These are phyloP conservation scores for Lamprotornis superbus DNA, from an alignment of 2,113 vertebrate genomes.

Conservation along the genomic window DNA sequence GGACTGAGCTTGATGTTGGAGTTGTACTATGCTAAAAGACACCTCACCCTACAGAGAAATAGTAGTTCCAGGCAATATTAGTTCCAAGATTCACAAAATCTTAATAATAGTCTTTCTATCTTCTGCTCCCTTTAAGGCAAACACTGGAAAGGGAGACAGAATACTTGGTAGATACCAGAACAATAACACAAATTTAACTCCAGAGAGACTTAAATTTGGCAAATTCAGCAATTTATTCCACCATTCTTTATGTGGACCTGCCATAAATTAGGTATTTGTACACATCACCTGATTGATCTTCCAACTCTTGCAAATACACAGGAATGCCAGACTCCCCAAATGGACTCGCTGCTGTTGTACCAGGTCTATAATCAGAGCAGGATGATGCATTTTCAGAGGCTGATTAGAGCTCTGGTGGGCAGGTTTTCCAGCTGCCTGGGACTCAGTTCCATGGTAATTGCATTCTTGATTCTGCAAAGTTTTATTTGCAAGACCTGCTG, in stretches of 20 bases:
- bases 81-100: constrained; percentile 8
- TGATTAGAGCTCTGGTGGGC: neutral
- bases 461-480: neutral
- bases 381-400: neutral
- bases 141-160: constrained; percentile 10
- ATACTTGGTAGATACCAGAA: neutral
- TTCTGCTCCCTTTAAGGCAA: constrained; percentile 25
- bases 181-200: constrained; percentile 7
- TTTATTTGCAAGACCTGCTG: constrained; percentile 35
- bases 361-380: neutral
- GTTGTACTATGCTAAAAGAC: neutral
- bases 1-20: constrained; percentile 4
- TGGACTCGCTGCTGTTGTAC: neutral
- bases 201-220: constrained; percentile 17
- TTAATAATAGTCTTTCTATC: neutral
- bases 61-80: constrained; percentile 5
- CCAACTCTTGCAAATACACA: neutral
- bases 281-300: neutral
- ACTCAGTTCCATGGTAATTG: neutral
- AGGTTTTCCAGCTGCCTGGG: constrained; percentile 35
- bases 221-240: neutral
- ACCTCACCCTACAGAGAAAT: constrained; percentile 12
- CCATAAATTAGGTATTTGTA: neutral
- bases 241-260: neutral
- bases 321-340: neutral